Conservation (phyloP, 2,888 invertebrate species). For the Ecdyonurus torrentis region DNA sequence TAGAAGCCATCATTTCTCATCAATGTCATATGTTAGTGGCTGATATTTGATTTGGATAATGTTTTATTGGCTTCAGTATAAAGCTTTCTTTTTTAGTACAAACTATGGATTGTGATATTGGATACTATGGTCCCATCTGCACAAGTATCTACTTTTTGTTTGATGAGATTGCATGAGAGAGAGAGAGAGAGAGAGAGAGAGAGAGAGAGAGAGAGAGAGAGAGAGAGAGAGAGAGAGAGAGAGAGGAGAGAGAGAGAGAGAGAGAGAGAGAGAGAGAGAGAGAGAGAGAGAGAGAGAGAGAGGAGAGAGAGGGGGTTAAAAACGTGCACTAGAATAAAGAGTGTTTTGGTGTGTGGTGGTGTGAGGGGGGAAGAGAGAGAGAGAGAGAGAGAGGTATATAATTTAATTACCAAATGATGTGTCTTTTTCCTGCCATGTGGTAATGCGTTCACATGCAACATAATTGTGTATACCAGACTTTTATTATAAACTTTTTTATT, state of each 20-base stretch:
- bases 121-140: not conserved
- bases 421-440: not conserved
- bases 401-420: not conserved
- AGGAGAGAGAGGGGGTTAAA: not conserved
- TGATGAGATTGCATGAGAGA: not conserved
- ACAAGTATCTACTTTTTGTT: not conserved
- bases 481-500: too few relatives aligned
- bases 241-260: too few relatives aligned
- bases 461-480: not conserved
- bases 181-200: too few relatives aligned
- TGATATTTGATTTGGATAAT: conserved; percentile 3
- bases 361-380: not conserved
- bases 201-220: not conserved
- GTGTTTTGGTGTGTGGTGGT: not conserved
- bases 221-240: too few relatives aligned
- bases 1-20: not conserved
- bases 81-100: too few relatives aligned
- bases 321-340: not conserved
- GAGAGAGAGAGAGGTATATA: too few relatives aligned
- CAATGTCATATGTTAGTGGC: not conserved
- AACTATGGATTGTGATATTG: not conserved
- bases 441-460: not conserved
- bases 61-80: not conserved
- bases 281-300: not conserved
- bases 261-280: not conserved